These are phyloP conservation scores for Musca domestica DNA, from an alignment of 1,140 invertebrate genomes.

Conservation along the genomic window DNA sequence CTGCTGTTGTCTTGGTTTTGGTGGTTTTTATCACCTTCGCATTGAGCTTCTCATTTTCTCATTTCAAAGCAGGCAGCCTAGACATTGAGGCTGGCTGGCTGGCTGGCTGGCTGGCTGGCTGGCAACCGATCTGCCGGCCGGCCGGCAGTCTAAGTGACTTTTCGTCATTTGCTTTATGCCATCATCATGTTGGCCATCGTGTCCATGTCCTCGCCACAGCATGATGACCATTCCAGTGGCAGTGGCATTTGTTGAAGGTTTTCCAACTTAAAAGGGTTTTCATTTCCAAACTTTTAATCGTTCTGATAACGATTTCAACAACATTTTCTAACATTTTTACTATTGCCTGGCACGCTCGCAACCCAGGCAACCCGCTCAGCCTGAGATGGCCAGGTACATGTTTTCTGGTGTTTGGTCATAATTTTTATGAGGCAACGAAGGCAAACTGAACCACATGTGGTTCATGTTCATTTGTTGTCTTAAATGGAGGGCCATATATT, in stretches of 20 bases:
- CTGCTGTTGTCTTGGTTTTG: no score
- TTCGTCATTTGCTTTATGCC: no score
- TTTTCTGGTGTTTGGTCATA: constrained; percentile 12
- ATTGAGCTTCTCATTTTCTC: no score
- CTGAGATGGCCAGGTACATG: not conserved
- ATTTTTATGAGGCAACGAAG: not conserved
- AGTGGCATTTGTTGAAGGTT: constrained; percentile 5
- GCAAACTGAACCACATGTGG: constrained; percentile 9
- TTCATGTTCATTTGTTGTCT: not conserved
- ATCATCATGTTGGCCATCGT: no score
- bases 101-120: no score
- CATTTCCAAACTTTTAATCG: constrained; percentile 19
- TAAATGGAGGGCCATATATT: not conserved
- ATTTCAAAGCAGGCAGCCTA: no score
- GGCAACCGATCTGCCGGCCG: no score
- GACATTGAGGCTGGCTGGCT: no score
- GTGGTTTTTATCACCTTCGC: no score
- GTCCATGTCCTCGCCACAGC: no score
- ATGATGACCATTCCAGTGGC: not conserved
- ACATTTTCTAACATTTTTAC: constrained; percentile 23
- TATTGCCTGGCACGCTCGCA: not conserved
- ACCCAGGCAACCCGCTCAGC: no score
- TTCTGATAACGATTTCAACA: constrained; percentile 18
- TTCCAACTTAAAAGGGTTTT: constrained; percentile 12
- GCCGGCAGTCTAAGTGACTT: no score